Percentiles rank a stretch among this genome's conserved stretches.
Conservation (phyloP, 2,888 invertebrate genomes). For the Bombyx huttoni region DNA sequence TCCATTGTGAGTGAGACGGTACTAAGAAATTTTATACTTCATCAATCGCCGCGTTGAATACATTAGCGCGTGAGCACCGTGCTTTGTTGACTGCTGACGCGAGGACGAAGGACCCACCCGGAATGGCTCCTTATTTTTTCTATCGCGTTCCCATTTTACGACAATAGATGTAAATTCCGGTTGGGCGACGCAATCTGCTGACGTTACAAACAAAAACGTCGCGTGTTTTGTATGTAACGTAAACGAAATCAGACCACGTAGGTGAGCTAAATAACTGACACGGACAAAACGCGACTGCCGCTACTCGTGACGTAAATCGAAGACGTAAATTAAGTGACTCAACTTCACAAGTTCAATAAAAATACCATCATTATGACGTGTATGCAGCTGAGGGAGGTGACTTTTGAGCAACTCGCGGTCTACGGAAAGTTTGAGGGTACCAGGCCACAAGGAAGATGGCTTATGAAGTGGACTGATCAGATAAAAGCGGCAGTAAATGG, state of each 20-base stretch:
- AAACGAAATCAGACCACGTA: constrained; percentile 21
- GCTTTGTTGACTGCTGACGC: constrained; percentile 49
- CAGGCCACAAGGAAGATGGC: too few relatives aligned
- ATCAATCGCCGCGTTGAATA: constrained; percentile 71
- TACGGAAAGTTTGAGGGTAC: too few relatives aligned
- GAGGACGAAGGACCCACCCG: constrained; percentile 21
- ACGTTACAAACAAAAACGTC: constrained; percentile 16
- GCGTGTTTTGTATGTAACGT: constrained; percentile 24
- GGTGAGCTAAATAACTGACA: constrained; percentile 18
- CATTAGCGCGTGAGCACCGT: constrained; percentile 64
- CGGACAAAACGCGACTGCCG: constrained; percentile 2
- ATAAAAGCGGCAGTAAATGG: too few relatives aligned
- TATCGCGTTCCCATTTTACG: constrained; percentile 41
- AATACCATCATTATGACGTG: too few relatives aligned
- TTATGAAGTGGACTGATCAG: too few relatives aligned
- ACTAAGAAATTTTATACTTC: constrained; percentile 73
- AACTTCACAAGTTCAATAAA: too few relatives aligned
- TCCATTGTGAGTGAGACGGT: constrained; percentile 73
- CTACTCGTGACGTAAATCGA: constrained; percentile 12
- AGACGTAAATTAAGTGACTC: too few relatives aligned
- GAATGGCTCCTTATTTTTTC: constrained; percentile 32
- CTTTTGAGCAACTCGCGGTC: too few relatives aligned
- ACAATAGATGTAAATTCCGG: constrained; percentile 34
- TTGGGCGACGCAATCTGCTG: constrained; percentile 21
- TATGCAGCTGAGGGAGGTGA: too few relatives aligned